These are phyloP conservation scores for Corvus moneduloides DNA, from an alignment of 2,113 vertebrate genomes.

Conservation along the genomic window DNA sequence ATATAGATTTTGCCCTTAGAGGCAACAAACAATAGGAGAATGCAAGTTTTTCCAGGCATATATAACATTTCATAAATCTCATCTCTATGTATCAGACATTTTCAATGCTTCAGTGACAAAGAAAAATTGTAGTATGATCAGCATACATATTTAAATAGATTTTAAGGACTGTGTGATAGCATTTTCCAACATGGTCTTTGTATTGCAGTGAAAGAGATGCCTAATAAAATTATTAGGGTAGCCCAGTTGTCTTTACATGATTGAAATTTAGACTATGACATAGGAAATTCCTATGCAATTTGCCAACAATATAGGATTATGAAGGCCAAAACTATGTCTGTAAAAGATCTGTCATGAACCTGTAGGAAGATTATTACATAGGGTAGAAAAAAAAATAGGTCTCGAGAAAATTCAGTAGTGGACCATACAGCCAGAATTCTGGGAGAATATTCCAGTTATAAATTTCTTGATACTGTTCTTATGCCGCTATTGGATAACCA, in stretches of 20 bases:
- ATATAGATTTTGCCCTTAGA: slow-evolving; percentile 1
- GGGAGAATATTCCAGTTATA: not conserved
- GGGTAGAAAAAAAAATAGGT: not conserved
- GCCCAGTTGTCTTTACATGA: not conserved
- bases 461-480: not conserved
- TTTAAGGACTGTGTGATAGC: not conserved
- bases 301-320: not conserved
- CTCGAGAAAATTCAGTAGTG: not conserved
- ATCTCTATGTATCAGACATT: not conserved
- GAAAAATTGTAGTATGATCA: not conserved
- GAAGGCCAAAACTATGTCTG: not conserved
- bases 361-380: not conserved
- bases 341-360: not conserved
- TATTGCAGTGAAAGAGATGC: not conserved
- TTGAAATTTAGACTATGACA: not conserved
- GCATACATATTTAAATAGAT: not conserved
- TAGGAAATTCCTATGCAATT: not conserved
- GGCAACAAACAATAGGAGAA: not conserved
- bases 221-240: not conserved
- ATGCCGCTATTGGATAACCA: not conserved
- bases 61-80: not conserved
- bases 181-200: not conserved
- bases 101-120: slow-evolving; percentile 34
- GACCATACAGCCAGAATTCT: not conserved
- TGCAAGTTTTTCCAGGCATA: not conserved